Base-by-base conservation (phyloP, 2,888 invertebrate genomes). In the Mimumesa dahlbomi region DNA sequence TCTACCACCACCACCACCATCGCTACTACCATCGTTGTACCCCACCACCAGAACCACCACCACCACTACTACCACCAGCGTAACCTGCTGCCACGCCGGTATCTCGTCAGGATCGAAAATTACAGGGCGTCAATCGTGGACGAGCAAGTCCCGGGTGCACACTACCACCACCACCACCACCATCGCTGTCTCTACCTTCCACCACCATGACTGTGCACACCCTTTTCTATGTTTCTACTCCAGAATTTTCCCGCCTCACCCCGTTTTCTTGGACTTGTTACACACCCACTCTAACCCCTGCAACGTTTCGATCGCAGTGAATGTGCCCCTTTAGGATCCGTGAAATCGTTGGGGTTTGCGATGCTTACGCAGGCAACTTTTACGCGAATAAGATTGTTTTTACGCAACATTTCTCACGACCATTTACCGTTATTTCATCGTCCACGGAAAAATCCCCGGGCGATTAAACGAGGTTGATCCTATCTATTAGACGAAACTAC, bases 261-360 rank as follows among this genome's bases (percentile, higher is more conserved):
- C 21, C 42, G 36, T 57, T 58, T 31, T 31, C 42, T 40, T 18
- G 45, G 11, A 36, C 21, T 29, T 40, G 40, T 36, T n/a, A 40
- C 38, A 25, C 61, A 25, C 13, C 43, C 46, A 16, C 11, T 42
- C 13, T 59, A 6, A n/a, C 16, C 31, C 11, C 45, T 34, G 9
- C 34, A 6, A 14, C 50, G 11, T n/a, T 31, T 40, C 63, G 38
- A 29, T 75, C 71, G 34, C 45, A 52, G 5, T 49, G 64, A 58
- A 48, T 50, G 79, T 64, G 73, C 56, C 75, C 77, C 79, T 79
- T 75, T 79, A 79, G 79, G 79, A 43, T 57, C 50, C 42, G 25
- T 25, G 22, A 43, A 50, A 34, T 53, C 58, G 34, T 25, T 14
- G 31, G n/a, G 13, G 2, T 29, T 40, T 14, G 13, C 29, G 22